Conservation (phyloP, 2,113 vertebrate genomes). For the Cynocephalus volans region DNA sequence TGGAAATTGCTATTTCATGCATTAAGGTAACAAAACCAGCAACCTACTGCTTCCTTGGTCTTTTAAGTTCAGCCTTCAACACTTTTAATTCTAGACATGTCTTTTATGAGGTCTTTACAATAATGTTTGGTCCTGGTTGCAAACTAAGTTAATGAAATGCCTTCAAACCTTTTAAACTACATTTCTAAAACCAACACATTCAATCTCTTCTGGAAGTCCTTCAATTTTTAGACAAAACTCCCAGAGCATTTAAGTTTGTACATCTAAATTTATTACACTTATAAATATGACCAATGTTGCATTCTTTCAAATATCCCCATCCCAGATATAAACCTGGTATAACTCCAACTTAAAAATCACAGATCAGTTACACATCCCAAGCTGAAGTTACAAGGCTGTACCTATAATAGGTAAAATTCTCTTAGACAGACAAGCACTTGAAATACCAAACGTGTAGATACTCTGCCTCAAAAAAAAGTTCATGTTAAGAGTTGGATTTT, state of each 20-base stretch:
- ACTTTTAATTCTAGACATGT: not conserved
- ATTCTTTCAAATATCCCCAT: not conserved
- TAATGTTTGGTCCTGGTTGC: not conserved
- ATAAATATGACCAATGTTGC: not conserved
- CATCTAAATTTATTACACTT: not conserved
- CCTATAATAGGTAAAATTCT: not conserved
- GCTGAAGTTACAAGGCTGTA: not conserved
- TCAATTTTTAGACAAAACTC: not conserved
- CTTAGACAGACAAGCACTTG: not conserved
- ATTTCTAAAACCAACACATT: not conserved
- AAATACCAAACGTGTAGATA: not conserved
- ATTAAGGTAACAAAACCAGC: not conserved
- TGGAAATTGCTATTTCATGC: not conserved
- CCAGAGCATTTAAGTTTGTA: not conserved
- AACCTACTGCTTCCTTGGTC: not conserved
- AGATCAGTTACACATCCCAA: not conserved
- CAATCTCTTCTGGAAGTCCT: not conserved
- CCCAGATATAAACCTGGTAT: not conserved
- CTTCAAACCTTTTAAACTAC: conserved; percentile 1
- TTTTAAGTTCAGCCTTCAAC: not conserved
- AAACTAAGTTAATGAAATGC: not conserved
- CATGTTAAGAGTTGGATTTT: not conserved
- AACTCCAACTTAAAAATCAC: not conserved
- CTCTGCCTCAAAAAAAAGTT: not conserved
- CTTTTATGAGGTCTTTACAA: not conserved